Evolutionary conservation across 2,113 vertebrate species (phyloP), one percentile per base, ranked within the genome.

Genomic region (Megaleporinus macrocephalus): DNA sequence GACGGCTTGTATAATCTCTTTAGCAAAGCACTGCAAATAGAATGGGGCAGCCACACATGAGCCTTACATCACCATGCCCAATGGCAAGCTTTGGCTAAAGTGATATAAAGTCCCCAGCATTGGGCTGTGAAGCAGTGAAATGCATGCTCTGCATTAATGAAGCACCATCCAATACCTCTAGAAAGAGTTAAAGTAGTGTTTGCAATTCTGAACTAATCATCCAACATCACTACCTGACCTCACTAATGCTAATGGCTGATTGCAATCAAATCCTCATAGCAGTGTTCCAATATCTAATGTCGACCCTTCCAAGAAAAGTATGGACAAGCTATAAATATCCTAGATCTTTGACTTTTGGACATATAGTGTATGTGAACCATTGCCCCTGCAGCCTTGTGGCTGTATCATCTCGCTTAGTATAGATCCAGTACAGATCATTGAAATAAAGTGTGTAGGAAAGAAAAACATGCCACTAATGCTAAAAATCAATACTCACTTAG

Each of bases 371-470:
- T 65, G 78, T 44, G 55, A 15, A 44, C 30, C 22, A 70, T 70
- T 1, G 36, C 66, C 66, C 44, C 12, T n/a, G 24, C 33, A 49
- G 44, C 11, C 41, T 29, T n/a, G 11, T 7, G 18, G 24, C 20
- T 77, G 27, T 29, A 66, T 47, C 5, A 30, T 49, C 61, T 66
- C 16, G 3, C 20, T 66, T 20, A 53, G 51, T 24, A 78, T 11
- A 66, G 47, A 30, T 51, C 44, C 22, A 77, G n/a, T n/a, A n/a
- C n/a, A n/a, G n/a, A 66, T 63, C 26, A 77, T 70, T 22, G 44
- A 70, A 70, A 41, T 63, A 53, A 65, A 63, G 41, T 73, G n/a
- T 27, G 13, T 16, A 49, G n/a, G 33, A 29, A 76, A 49, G 18
- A 33, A 13, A 72, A 49, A 57, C 22, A 44, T 26, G 18, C 29